Evolutionary conservation across 2,888 invertebrate genomes (phyloP).

Genomic region (Caenorhabditis drosophilae): DNA sequence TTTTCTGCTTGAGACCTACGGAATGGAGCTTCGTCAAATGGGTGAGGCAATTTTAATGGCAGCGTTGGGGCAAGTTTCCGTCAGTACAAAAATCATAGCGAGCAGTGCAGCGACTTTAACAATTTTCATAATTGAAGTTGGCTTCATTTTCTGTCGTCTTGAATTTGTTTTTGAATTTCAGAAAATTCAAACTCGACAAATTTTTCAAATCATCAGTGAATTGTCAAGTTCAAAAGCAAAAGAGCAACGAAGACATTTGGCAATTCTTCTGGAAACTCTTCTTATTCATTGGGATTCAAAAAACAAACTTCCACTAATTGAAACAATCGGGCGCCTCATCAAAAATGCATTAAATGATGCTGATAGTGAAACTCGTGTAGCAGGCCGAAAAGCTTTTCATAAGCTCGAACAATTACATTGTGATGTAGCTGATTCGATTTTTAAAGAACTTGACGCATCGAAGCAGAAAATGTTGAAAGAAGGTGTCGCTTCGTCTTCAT

Average conservation of each 20-base stretch:
- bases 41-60: constrained; percentile 20
- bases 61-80: constrained; percentile 14
- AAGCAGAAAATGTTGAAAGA: constrained; percentile 33
- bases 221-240: constrained; percentile 6
- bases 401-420: constrained; percentile 24
- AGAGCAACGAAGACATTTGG: constrained; percentile 16
- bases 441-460: constrained; percentile 21
- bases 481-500: constrained; percentile 29
- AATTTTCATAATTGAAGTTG: constrained; percentile 25
- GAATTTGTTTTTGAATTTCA: constrained; percentile 3
- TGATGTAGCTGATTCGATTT: constrained; percentile 19
- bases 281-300: constrained; percentile 18
- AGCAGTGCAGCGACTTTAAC: constrained; percentile 25
- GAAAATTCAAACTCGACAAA: constrained; percentile 27
- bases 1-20: constrained; percentile 26
- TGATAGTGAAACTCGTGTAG: constrained; percentile 27
- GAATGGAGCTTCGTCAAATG: constrained; percentile 16
- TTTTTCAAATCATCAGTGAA: constrained; percentile 13
- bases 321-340: constrained; percentile 8
- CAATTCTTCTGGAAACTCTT: constrained; percentile 9
- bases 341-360: constrained; percentile 25
- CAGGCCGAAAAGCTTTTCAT: constrained; percentile 27
- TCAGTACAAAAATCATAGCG: constrained; percentile 27
- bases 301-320: constrained; percentile 15
- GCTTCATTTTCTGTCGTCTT: neutral